Conservation (phyloP, 2,113 vertebrate species). For the Hydrolagus affinis region DNA sequence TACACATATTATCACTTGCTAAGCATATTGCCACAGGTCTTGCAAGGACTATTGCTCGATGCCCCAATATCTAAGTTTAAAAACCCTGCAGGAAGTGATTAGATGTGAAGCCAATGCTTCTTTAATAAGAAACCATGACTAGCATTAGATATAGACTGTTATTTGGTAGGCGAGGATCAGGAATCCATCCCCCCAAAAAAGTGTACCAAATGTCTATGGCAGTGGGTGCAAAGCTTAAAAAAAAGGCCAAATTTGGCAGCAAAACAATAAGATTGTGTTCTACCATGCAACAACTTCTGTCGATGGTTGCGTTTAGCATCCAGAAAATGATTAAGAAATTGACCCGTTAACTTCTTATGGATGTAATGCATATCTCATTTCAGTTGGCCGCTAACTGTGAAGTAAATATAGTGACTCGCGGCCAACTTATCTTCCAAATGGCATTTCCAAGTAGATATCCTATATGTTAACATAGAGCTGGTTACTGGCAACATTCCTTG, state of each 20-base stretch:
- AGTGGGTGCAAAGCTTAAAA: not conserved
- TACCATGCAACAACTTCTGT: not conserved
- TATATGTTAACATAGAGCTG: too few species aligned
- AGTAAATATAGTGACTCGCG: too few species aligned
- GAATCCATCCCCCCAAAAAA: not conserved
- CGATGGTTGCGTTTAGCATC: constrained; percentile 9
- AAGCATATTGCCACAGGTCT: not conserved
- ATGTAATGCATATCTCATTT: too few species aligned
- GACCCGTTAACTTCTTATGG: too few species aligned
- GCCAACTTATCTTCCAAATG: too few species aligned
- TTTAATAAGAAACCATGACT: not conserved
- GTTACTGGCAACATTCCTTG: too few species aligned
- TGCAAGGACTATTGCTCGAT: not conserved
- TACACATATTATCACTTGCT: not conserved
- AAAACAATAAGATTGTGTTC: not conserved
- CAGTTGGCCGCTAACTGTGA: too few species aligned
- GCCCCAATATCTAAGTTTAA: not conserved
- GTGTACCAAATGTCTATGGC: too few species aligned
- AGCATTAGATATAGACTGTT: not conserved
- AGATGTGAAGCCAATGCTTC: not conserved
- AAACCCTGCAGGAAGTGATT: not conserved
- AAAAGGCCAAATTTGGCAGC: not conserved
- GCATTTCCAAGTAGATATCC: too few species aligned
- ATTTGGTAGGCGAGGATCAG: too few species aligned
- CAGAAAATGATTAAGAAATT: not conserved